Conservation (phyloP, 2,888 invertebrate genomes). For the Acleris laterana region DNA sequence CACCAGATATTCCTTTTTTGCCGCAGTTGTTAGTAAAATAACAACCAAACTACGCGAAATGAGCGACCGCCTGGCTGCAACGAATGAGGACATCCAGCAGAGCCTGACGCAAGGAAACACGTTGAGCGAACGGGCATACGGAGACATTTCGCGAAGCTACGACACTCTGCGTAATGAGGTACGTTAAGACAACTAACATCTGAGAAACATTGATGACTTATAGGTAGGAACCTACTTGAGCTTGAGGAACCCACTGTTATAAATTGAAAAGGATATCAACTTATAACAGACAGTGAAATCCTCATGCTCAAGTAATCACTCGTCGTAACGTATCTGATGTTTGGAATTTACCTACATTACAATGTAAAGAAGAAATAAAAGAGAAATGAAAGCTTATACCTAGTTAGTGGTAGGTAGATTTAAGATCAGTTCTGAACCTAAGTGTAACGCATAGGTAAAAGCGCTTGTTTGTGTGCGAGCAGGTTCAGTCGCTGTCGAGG, state of each 20-base stretch:
- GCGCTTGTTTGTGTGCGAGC: conserved; percentile 1
- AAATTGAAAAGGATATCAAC: too few species aligned
- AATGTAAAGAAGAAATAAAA: too few species aligned
- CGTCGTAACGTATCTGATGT: too few species aligned
- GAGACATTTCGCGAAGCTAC: conserved; percentile 82
- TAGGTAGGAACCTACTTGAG: too few species aligned
- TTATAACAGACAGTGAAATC: too few species aligned
- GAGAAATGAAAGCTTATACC: too few species aligned
- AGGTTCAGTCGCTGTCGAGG: conserved; percentile 86
- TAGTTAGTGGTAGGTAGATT: too few species aligned
- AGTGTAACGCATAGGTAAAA: background rate
- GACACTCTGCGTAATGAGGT: conserved; percentile 82
- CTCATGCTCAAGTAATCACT: too few species aligned
- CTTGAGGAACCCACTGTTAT: too few species aligned
- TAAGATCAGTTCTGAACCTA: background rate
- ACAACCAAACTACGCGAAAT: conserved; percentile 81
- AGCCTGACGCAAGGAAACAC: conserved; percentile 84
- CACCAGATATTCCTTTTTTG: background rate
- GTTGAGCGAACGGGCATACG: conserved; percentile 82
- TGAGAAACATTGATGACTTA: too few species aligned
- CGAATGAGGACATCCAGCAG: conserved; percentile 84
- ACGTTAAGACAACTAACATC: too few species aligned
- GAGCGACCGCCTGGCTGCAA: conserved; percentile 74
- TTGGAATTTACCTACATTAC: too few species aligned
- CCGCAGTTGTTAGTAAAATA: conserved; percentile 60